These are phyloP conservation scores for Nezara viridula DNA, from an alignment of 2,888 invertebrate genomes.

Conservation along the genomic window DNA sequence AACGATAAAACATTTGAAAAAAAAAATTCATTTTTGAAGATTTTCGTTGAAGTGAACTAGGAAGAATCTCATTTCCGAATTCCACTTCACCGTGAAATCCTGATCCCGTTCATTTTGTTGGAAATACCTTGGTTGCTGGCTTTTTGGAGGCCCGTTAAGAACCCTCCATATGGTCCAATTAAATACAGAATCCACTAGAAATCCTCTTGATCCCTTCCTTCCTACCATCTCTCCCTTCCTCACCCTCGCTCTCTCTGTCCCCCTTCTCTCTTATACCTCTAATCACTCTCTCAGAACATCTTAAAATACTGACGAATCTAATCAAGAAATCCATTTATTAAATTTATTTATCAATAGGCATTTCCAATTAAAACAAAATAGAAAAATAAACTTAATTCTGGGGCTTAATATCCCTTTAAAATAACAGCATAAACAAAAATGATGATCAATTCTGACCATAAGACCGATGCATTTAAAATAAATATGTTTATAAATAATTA, in stretches of 20 bases:
- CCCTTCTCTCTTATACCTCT: background rate
- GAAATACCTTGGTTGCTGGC: background rate
- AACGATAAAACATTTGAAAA: too few species aligned
- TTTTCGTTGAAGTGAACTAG: background rate
- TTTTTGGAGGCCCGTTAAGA: background rate
- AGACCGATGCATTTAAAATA: too few species aligned
- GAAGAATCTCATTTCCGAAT: background rate
- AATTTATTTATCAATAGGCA: background rate
- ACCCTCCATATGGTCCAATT: background rate
- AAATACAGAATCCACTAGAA: slow-evolving; percentile 27
- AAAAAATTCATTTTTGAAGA: background rate
- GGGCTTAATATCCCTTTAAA: too few species aligned
- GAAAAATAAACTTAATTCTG: too few species aligned
- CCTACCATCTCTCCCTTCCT: background rate
- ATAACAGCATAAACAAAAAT: too few species aligned
- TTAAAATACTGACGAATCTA: background rate
- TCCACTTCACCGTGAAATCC: background rate
- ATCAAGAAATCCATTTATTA: background rate
- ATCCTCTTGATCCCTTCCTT: slow-evolving; percentile 4
- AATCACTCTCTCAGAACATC: background rate
- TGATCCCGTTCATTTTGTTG: background rate
- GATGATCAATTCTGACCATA: too few species aligned
- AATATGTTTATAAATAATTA: too few species aligned
- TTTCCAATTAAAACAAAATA: too few species aligned
- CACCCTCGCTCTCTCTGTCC: background rate